Base-by-base conservation (phyloP, 2,797 vertebrate species). In the Sebastes itinus region DNA sequence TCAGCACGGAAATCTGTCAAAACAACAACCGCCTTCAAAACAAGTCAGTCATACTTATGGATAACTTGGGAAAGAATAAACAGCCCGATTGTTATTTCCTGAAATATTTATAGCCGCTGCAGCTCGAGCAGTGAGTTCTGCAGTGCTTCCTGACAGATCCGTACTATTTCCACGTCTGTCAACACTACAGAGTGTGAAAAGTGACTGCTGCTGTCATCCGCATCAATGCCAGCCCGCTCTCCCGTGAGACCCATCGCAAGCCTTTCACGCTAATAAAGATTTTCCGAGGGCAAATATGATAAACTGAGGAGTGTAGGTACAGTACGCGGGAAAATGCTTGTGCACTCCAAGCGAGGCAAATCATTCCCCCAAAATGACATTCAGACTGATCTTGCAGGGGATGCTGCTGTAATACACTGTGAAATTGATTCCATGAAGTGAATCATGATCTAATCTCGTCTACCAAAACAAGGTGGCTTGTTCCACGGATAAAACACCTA, bases 381-480 rank as follows among this genome's bases (percentile, higher is more conserved):
- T 94, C 93, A 89, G 90, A 77, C 88, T 86, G 89, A 92, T 95
- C 91, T 91, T 91, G 90, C 89, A 82, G 87, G 87, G 88, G 91
- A 92, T 90, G 93, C 92, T 87, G 88, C 91, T 87, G 94, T 95
- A 95, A 96, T 89, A 87, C 81, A 38, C 92, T 94, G 93, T 94
- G 94, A 95, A 95, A 96, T 95, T 95, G 95, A 96, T 96, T 95
- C 93, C 92, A 93, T 91, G 92, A 94, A 95, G 94, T 93, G 94
- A 95, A 95, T 95, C 92, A 85, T 83, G 93, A 95, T 94, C 92
- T 95, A 92, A 93, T 94, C 92, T 88, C 6, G 72, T 81, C 85
- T 81, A 82, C 86, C 86, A 86, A 88, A 92, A 94, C 92, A 88
- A 93, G 90, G 89, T 78, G 89, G 85, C 92, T 90, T 82, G 88